Base-by-base conservation (phyloP, 2,113 vertebrate genomes). In the Lepidothrix coronata region DNA sequence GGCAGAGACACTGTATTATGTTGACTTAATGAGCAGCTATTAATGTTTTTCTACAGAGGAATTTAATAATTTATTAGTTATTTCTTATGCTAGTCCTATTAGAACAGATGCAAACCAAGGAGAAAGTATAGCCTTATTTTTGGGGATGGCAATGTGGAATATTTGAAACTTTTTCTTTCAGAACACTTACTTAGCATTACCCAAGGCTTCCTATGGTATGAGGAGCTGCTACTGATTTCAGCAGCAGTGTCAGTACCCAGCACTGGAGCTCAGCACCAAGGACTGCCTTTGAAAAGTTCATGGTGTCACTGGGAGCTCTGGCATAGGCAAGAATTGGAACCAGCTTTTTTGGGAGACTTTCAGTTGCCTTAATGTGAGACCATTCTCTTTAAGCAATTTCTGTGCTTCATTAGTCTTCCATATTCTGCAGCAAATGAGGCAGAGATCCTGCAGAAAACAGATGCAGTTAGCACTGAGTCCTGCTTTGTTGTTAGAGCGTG, bases 351-450 rank as follows among this genome's bases (percentile, higher is more conserved):
- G 39, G 44, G 79, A 91, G 23, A 24, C 65, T 87, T 87, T 74
- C 68, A 39, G 48, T 91, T 87, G 70, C 52, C 66, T 75, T 75
- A 59, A 52, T 85, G 13, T 23, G 61, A 89, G 44, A 72, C 57
- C 24, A 25, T 82, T 81, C 84, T 65, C 85, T 91, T 91, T 79
- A 91, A 71, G 85, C 85, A 87, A 44, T 85, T 91, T 75, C 66
- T 68, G 48, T 61, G 62, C 81, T 95, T 95, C 68, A 35, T 95
- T 95, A 71, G 51, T 93, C 77, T 82, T 91, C 90, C 66, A 89
- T 52, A 87, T 89, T 82, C 54, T 88, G 61, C 61, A 89, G 93
- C 68, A 81, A 95, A 94, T 81, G 93, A 94, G 87, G 86, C 87
- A 85, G 95, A 91, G 70, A 87, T 92, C 84, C 73, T 87, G 77